Percentiles rank a stretch among this genome's conserved stretches.
Evolutionary conservation across 1,140 invertebrate genomes (phyloP).

Genomic region (Drosophila athabasca): DNA sequence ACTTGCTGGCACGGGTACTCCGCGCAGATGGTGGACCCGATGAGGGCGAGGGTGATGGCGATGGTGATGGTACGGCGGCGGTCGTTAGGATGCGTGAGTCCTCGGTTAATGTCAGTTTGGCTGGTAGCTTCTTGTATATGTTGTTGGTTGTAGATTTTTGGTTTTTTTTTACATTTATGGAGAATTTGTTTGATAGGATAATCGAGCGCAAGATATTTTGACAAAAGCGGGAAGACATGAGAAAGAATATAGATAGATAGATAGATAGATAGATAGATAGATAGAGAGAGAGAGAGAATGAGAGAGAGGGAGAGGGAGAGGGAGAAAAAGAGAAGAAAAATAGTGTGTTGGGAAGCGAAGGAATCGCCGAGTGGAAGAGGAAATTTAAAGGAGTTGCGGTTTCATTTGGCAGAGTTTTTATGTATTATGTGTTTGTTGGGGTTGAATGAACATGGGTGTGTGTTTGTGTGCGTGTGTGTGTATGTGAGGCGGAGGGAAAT

Average conservation of each 20-base stretch:
- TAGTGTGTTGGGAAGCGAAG: conserved; percentile 12
- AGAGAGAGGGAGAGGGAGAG: conserved; percentile 34
- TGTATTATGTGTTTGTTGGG: background rate
- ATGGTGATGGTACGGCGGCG: conserved; percentile 85
- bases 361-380: conserved; percentile 13
- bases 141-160: conserved; percentile 43
- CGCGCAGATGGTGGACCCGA: conserved; percentile 84
- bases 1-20: conserved; percentile 87
- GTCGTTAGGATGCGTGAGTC: conserved; percentile 83
- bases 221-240: conserved; percentile 6
- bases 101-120: conserved; percentile 83
- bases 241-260: conserved; percentile 13
- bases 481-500: conserved; percentile 26
- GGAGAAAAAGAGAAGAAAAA: conserved; percentile 21
- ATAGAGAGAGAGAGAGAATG: conserved; percentile 23
- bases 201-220: conserved; percentile 30
- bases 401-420: conserved; percentile 12
- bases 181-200: conserved; percentile 15
- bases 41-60: conserved; percentile 86
- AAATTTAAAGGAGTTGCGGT: conserved; percentile 9
- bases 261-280: conserved; percentile 24
- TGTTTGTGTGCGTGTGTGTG: background rate
- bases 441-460: background rate
- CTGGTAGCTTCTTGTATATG: conserved; percentile 83
- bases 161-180: conserved; percentile 16